Base-by-base conservation (phyloP, 1,140 invertebrate species). In the Drosophila kohkoa region DNA sequence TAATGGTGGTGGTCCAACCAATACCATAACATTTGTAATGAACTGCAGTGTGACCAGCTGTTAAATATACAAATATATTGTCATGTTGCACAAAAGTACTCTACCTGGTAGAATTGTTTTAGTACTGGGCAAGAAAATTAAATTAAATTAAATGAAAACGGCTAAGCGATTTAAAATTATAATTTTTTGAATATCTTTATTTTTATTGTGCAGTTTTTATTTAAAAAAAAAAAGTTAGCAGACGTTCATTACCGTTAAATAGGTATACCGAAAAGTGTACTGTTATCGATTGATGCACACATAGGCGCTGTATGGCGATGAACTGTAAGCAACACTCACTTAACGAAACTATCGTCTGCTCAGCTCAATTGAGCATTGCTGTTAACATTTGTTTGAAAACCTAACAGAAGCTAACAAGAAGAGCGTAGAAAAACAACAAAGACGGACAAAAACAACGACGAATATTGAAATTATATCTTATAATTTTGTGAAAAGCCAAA, bases 401-500 rank as follows among this genome's bases (percentile, higher is more conserved):
- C 15, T 60, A 62, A 68, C 71, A 74, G 71, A 69, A 74, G 55
- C 71, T 62, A 74, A 69, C 25, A 69, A 74, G 67, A 70, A 75
- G 72, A 70, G 72, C 72, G 66, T 51, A 70, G 72, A 75, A 70
- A 70, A 75, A 75, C 72, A 75, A 75, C 72, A 75, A 70, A 75
- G 72, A 57, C 72, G 72, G 72, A 75, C 35, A 75, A 75, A 75
- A 75, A 75, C 72, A 70, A 63, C 58, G 25, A 62, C 43, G 43
- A 58, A 57, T 62, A 52, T 63, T 52, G 20, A 75, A 75, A 63
- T 75, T 63, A 38, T 75, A 49, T 57, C 43, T 57, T 45, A 16
- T 5, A 25, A 51, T 11, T 48, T 25, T 25, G 16, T 13, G 46
- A 58, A 49, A n/a, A 20, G 8, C 54, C 11, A 38, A 20, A 4